phyloP scores from a whole-genome alignment of 2,797 vertebrate genomes.

The Meriones psammophilus region DNA sequence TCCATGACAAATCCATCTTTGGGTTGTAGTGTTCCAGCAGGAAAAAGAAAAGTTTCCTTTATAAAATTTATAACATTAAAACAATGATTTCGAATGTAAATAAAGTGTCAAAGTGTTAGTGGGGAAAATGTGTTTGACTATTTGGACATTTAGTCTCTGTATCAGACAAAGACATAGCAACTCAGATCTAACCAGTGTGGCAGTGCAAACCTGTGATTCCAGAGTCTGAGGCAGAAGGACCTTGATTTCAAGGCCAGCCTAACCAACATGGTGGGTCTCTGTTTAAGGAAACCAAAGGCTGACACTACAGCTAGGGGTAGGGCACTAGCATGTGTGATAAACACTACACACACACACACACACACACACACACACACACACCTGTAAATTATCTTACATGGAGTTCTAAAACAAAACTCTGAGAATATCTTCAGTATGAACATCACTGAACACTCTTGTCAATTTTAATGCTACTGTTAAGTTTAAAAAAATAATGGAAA shows the following conservation, averaged over 20 bases:
- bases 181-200: not conserved
- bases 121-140: not conserved
- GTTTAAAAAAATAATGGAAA: conserved; percentile 42
- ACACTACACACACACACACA: not conserved
- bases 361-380: not conserved
- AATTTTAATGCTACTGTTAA: conserved; percentile 16
- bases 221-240: not conserved
- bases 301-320: too few relatives aligned
- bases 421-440: conserved; percentile 7
- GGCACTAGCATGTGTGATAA: not conserved
- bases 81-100: not conserved
- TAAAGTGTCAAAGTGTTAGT: not conserved
- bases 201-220: not conserved
- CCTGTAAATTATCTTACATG: not conserved
- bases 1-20: not conserved
- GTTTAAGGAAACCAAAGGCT: not conserved
- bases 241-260: not conserved
- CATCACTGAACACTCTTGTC: not conserved
- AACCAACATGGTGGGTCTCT: not conserved
- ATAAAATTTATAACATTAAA: conserved; percentile 2
- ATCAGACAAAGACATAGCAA: conserved; percentile 3
- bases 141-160: not conserved
- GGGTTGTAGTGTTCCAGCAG: not conserved
- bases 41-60: not conserved
- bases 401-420: not conserved